Conservation (phyloP, 2,888 invertebrate genomes). For the Xestia sexstrigata region DNA sequence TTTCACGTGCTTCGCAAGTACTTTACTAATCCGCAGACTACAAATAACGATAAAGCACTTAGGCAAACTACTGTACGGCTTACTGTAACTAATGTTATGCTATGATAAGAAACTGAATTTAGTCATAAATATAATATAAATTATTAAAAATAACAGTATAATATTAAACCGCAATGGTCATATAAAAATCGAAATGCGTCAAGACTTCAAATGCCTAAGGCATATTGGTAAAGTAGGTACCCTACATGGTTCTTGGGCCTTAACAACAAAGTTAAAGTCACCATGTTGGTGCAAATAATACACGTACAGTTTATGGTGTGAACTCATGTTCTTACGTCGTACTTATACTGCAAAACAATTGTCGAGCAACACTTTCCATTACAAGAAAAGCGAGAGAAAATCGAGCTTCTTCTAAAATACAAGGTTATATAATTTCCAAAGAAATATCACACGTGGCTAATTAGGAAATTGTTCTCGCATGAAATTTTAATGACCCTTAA, state of each 20-base stretch:
- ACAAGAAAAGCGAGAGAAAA: conserved; percentile 61
- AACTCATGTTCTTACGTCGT: conserved; percentile 11
- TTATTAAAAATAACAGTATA: neutral
- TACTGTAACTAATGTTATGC: conserved; percentile 7
- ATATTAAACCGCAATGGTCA: neutral
- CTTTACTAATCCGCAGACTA: conserved; percentile 19
- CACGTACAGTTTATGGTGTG: conserved; percentile 9
- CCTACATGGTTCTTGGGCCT: neutral
- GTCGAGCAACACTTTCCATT: conserved; percentile 68
- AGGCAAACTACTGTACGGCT: conserved; percentile 26
- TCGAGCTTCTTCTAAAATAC: conserved; percentile 29
- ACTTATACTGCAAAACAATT: conserved; percentile 25
- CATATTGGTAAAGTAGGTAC: too few species aligned
- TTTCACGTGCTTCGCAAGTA: neutral
- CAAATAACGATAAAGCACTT: conserved; percentile 31
- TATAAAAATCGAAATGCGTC: neutral
- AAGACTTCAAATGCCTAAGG: too few species aligned
- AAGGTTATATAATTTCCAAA: conserved; percentile 54
- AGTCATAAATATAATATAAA: neutral
- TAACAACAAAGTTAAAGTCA: neutral
- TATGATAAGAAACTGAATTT: neutral
- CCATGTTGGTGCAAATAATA: conserved; percentile 28
- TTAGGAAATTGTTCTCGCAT: conserved; percentile 64
- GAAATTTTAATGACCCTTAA: conserved; percentile 68
- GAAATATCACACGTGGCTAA: conserved; percentile 60